phyloP scores from a whole-genome alignment of 2,888 invertebrate genomes.

The Kryphioiulus occultus region DNA sequence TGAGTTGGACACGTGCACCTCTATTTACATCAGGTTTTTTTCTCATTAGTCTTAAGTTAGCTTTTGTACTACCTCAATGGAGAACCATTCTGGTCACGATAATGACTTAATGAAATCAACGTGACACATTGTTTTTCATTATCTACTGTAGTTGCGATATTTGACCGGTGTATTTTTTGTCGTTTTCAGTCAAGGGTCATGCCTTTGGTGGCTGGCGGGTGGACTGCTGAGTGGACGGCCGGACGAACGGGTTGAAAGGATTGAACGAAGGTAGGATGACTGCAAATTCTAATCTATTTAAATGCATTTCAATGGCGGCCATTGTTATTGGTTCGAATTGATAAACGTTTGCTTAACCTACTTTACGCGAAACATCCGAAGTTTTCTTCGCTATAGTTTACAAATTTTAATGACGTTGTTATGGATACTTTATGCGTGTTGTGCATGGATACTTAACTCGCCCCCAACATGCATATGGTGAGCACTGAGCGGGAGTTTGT shows the following conservation, averaged over 20 bases:
- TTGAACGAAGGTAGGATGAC: constrained; percentile 38
- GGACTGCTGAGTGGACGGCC: constrained; percentile 45
- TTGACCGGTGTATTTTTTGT: not conserved
- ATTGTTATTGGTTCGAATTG: not conserved
- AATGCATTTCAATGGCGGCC: too few relatives aligned
- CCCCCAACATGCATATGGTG: not conserved
- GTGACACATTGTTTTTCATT: too few relatives aligned
- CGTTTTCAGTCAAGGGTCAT: constrained; percentile 45
- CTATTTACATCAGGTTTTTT: too few relatives aligned
- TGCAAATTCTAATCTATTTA: too few relatives aligned
- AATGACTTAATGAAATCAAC: too few relatives aligned
- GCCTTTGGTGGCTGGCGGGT: constrained; percentile 44
- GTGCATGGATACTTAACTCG: not conserved
- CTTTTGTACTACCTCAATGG: too few relatives aligned
- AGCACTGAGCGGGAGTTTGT: not conserved
- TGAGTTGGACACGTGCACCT: not conserved
- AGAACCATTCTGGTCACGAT: too few relatives aligned
- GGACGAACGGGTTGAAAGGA: constrained; percentile 45
- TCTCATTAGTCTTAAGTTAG: too few relatives aligned
- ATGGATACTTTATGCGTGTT: not conserved
- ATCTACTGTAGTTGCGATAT: not conserved
- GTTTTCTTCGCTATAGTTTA: not conserved
- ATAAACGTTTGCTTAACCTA: constrained; percentile 10
- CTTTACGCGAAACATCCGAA: not conserved
- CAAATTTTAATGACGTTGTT: not conserved